Percentiles rank a stretch among this genome's conserved stretches.
phyloP scores from a whole-genome alignment of 2,888 invertebrate genomes.

The Gerris lacustris region DNA sequence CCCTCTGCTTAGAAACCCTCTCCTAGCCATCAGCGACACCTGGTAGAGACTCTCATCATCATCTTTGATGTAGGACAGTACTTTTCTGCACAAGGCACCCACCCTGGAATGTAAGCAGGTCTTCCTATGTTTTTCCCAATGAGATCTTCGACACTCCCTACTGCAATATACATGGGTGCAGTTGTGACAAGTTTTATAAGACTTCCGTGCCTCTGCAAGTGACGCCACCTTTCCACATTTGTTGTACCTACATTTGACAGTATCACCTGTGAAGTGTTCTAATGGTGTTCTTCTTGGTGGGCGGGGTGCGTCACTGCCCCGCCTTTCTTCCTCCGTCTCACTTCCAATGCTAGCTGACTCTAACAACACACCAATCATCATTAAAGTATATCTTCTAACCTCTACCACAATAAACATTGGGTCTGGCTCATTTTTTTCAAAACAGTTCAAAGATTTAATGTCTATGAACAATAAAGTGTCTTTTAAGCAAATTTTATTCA shows the following conservation, averaged over 20 bases:
- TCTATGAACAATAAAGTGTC: no score
- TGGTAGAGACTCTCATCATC: constrained; percentile 60
- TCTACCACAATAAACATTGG: no score
- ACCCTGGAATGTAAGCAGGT: constrained; percentile 83
- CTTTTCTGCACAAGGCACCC: constrained; percentile 68
- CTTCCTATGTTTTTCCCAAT: constrained; percentile 87
- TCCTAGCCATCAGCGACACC: constrained; percentile 69
- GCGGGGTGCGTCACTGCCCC: constrained; percentile 46
- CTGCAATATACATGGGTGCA: constrained; percentile 92
- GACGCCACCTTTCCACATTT: constrained; percentile 63
- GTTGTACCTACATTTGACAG: constrained; percentile 65
- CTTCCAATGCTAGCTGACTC: constrained; percentile 33
- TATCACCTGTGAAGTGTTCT: constrained; percentile 28
- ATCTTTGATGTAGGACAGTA: constrained; percentile 66
- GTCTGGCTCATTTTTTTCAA: no score
- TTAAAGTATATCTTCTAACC: background rate
- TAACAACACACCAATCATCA: constrained; percentile 22
- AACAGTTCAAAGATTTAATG: no score
- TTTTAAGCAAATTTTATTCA: no score
- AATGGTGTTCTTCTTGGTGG: constrained; percentile 25
- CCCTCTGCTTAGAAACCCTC: constrained; percentile 72
- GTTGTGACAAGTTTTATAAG: constrained; percentile 87
- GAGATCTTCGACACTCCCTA: constrained; percentile 73
- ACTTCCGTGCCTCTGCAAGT: constrained; percentile 61
- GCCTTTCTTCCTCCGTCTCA: constrained; percentile 38